Base-by-base conservation (phyloP, 2,113 vertebrate species). In the Erythrolamprus reginae region DNA sequence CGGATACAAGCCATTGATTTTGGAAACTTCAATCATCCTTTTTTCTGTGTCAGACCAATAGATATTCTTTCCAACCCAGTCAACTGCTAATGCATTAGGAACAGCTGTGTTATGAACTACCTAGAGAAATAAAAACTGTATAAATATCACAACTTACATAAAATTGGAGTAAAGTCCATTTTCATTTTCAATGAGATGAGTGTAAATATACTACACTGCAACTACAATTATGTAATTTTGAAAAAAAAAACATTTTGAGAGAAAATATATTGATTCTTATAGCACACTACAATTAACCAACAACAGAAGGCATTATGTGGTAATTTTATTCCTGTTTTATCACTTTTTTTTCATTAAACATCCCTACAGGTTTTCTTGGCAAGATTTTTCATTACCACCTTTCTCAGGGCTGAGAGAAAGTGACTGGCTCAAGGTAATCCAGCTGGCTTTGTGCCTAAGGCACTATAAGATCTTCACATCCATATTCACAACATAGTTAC, bases 41-140 rank as follows among this genome's bases (percentile, higher is more conserved):
- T 97, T 99, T 93, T 99, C 98, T 5, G 97, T 97, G 65, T 99
- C 99, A 95, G 98, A 99, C 99, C 99, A 99, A 92, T 99, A 99
- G 61, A 99, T 98, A 93, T 99, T 99, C 95, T 99, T 99, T 86
- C 99, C 99, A 92, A 99, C 98, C 99, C 99, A 99, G 53, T 99
- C 99, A 0, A 99, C 98, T 90, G 99, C 99, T 94, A 99, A 94
- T 17, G 98, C 98, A 91, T 98, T 99, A 89, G 99, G 99, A 86
- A 99, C 98, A 26, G 98, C 98, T 92, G 98, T 98, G 93, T 97
- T 98, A 95, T 99, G 99, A 65, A 99, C 98, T 92, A 99, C 97
- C 98, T 99, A 93, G 61, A 93, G 94, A 94, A 93, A 89, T 4
- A 93, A 94, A 92, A 93, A 94, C 82, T 42, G 53, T 42, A 87